These are phyloP conservation scores for Marmota flaviventris DNA, from an alignment of 2,113 vertebrate genomes.

Conservation along the genomic window DNA sequence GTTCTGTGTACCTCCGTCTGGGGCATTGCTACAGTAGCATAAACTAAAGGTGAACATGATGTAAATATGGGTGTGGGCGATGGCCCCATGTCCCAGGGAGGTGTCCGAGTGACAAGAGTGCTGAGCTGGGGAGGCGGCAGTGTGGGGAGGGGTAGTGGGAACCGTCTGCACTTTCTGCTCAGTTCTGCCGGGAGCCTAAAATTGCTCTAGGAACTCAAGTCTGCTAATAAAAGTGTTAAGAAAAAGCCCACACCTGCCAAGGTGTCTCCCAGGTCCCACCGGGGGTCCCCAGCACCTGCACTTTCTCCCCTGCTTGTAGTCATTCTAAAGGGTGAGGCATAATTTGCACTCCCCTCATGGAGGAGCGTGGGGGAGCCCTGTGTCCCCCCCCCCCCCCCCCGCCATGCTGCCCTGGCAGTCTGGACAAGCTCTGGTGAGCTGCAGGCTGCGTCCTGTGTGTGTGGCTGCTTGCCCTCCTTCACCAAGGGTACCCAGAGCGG, in stretches of 20 bases:
- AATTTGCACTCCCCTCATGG: not conserved
- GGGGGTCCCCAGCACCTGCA: not conserved
- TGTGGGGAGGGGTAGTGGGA: not conserved
- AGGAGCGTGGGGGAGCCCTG: too few species aligned
- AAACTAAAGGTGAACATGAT: not conserved
- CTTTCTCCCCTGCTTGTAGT: not conserved
- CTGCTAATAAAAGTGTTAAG: not conserved
- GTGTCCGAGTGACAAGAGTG: too few species aligned
- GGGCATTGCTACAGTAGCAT: not conserved
- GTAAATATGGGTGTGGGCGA: not conserved
- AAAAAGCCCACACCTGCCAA: not conserved
- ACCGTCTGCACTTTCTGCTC: not conserved
- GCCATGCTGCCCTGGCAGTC: too few species aligned
- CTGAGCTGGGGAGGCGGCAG: not conserved
- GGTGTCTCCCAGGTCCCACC: accelerated
- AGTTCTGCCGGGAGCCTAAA: not conserved
- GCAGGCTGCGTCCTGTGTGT: not conserved
- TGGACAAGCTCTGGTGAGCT: not conserved
- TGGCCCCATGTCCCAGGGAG: not conserved
- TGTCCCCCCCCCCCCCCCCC: too few species aligned
- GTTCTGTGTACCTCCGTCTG: too few species aligned
- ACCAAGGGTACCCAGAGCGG: too few species aligned
- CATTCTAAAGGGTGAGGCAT: not conserved
- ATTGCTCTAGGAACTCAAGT: not conserved
- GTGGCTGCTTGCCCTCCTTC: too few species aligned